These are phyloP conservation scores for Rhinophrynus dorsalis DNA, from an alignment of 2,797 vertebrate genomes.

Conservation along the genomic window DNA sequence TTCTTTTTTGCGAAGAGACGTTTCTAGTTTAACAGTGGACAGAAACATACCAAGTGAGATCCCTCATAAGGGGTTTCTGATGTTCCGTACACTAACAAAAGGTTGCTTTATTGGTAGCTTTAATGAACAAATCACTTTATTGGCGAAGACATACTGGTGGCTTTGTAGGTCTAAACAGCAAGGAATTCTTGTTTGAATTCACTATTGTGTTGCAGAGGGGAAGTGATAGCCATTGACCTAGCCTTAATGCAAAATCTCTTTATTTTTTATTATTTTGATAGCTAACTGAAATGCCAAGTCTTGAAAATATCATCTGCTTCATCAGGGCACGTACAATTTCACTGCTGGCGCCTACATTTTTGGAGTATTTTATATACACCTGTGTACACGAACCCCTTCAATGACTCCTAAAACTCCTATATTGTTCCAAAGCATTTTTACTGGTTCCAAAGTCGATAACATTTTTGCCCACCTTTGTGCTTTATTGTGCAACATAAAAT, in stretches of 20 bases:
- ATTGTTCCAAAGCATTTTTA: no score
- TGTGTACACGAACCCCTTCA: no score
- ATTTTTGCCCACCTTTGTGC: no score
- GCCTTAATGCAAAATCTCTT: constrained; percentile 72
- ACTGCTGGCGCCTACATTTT: no score
- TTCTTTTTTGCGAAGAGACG: neutral
- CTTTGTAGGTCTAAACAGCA: constrained; percentile 73
- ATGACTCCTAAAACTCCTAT: no score
- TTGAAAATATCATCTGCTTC: no score
- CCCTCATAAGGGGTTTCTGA: constrained; percentile 68
- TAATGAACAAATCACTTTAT: constrained; percentile 77
- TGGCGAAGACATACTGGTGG: constrained; percentile 78
- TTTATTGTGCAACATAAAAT: no score
- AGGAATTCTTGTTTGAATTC: constrained; percentile 78
- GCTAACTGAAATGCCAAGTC: constrained; percentile 58
- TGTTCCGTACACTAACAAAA: constrained; percentile 76
- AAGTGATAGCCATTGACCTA: constrained; percentile 77
- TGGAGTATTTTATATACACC: no score
- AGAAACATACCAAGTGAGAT: constrained; percentile 59
- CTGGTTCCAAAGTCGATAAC: no score
- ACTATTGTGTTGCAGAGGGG: constrained; percentile 72
- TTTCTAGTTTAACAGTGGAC: constrained; percentile 32
- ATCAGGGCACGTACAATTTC: no score
- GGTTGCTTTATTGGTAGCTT: constrained; percentile 77
- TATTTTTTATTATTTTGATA: constrained; percentile 56